Conservation (phyloP, 2,888 invertebrate species). For the Plebejus melissa region DNA sequence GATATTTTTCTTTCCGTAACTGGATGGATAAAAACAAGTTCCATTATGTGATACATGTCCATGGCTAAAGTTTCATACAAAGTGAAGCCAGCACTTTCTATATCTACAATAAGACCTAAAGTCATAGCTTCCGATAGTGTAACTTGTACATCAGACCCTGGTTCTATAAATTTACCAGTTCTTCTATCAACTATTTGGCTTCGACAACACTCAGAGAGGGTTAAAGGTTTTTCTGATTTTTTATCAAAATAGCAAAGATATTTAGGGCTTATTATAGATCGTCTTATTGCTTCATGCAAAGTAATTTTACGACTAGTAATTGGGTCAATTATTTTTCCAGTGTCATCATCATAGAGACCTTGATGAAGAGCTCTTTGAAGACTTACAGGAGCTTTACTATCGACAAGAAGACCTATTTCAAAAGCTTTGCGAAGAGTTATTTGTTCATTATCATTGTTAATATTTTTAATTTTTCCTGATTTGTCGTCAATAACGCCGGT, state of each 20-base stretch:
- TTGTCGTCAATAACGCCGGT: constrained; percentile 86
- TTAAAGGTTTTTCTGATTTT: constrained; percentile 84
- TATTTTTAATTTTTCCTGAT: constrained; percentile 85
- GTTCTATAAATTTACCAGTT: constrained; percentile 87
- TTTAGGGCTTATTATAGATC: constrained; percentile 88
- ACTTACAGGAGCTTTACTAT: constrained; percentile 89
- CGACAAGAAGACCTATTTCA: constrained; percentile 87
- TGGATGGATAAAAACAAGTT: constrained; percentile 86
- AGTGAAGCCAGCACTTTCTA: constrained; percentile 89
- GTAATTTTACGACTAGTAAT: constrained; percentile 88
- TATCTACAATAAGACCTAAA: constrained; percentile 89
- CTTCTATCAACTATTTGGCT: constrained; percentile 89
- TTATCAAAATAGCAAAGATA: constrained; percentile 90
- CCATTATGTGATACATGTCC: constrained; percentile 85
- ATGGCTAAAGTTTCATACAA: constrained; percentile 88
- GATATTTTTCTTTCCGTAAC: constrained; percentile 85
- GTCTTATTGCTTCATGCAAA: constrained; percentile 89
- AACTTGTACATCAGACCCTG: constrained; percentile 82
- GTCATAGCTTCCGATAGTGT: constrained; percentile 87
- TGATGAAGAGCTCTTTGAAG: constrained; percentile 91
- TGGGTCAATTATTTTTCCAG: constrained; percentile 90
- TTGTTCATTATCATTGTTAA: constrained; percentile 81
- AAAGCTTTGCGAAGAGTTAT: constrained; percentile 88
- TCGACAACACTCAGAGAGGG: constrained; percentile 88
- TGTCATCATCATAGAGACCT: constrained; percentile 89